These are phyloP conservation scores for Pangasius larnaudii DNA, from an alignment of 2,797 vertebrate genomes.

Conservation along the genomic window DNA sequence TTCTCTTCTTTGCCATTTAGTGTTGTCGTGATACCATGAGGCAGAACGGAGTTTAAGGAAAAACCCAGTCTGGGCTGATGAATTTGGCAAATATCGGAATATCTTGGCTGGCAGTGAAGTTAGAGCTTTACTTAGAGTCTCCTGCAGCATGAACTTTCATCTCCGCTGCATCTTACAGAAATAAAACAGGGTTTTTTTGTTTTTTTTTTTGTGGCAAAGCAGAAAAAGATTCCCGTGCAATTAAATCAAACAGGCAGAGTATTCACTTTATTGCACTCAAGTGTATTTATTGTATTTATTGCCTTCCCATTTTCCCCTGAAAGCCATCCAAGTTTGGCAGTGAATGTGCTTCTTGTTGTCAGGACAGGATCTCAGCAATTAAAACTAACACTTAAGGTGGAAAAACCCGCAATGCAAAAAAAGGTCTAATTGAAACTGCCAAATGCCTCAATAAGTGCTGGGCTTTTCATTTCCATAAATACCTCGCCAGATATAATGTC, in stretches of 20 bases:
- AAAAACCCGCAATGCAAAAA: constrained; percentile 22
- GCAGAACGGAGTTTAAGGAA: neutral
- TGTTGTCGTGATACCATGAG: neutral
- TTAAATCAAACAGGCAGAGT: constrained; percentile 12
- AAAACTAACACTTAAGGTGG: constrained; percentile 1
- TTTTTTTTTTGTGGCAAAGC: neutral
- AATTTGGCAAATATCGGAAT: neutral
- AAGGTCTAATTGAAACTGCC: constrained; percentile 50
- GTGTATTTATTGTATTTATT: neutral
- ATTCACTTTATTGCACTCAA: neutral
- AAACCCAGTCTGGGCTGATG: neutral
- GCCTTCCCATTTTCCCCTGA: neutral
- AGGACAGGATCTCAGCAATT: constrained; percentile 6
- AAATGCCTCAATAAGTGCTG: constrained; percentile 41
- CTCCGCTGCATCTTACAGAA: neutral
- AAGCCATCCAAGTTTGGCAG: constrained; percentile 6
- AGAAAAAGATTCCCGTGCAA: neutral
- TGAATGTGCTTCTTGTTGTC: constrained; percentile 13
- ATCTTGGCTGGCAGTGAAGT: neutral
- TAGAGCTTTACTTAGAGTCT: neutral
- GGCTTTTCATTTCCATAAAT: constrained; percentile 55
- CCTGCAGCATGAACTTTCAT: neutral
- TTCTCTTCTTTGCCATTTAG: neutral
- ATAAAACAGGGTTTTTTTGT: neutral
- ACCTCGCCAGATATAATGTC: constrained; percentile 45